Percentiles rank a stretch among this genome's conserved stretches.
Conservation (phyloP, 2,888 invertebrate genomes). For the Drosophila phalerata region DNA sequence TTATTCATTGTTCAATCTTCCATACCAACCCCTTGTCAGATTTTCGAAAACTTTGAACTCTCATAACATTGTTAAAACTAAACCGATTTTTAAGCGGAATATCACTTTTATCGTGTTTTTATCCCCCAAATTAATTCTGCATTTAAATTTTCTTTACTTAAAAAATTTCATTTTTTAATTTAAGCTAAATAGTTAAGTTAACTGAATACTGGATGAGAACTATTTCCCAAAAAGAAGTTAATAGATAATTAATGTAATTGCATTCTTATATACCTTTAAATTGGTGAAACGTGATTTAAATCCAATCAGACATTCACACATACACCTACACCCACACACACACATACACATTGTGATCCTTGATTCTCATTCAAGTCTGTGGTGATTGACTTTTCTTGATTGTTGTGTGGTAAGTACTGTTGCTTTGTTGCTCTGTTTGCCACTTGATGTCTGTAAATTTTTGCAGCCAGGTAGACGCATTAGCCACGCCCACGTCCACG, state of each 20-base stretch:
- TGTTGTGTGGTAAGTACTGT: conserved; percentile 13
- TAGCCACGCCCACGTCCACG: conserved; percentile 29
- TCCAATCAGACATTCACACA: not conserved
- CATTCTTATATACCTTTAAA: not conserved
- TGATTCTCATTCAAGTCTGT: not conserved
- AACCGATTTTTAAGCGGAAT: no score
- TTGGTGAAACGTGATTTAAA: not conserved
- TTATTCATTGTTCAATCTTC: no score
- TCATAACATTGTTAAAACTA: no score
- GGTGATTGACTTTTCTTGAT: conserved; percentile 22
- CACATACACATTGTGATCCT: not conserved
- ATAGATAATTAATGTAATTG: not conserved
- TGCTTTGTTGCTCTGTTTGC: conserved; percentile 6
- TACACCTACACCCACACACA: no score
- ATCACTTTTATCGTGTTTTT: no score
- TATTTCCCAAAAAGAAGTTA: not conserved
- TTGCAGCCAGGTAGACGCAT: conserved; percentile 28
- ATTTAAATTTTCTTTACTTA: no score
- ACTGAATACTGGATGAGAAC: not conserved
- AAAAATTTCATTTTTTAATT: no score
- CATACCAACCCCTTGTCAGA: no score
- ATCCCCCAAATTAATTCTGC: no score
- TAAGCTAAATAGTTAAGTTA: no score
- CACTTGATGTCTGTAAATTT: conserved; percentile 3
- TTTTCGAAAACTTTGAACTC: no score